Conservation (phyloP, 2,888 invertebrate genomes). For the Dioctria rufipes region DNA sequence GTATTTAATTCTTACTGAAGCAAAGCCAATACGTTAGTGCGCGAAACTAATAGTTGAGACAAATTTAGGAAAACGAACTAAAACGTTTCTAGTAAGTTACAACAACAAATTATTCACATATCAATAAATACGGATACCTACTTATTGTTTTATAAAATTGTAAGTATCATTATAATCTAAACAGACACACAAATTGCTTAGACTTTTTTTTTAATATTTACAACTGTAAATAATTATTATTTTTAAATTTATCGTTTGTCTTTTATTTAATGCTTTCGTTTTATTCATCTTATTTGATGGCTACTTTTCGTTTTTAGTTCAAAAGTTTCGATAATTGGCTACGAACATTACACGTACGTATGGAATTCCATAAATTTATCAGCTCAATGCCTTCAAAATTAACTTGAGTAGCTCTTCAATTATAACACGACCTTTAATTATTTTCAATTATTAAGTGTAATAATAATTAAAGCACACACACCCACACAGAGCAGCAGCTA, state of each 20-base stretch:
- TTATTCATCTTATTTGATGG: neutral
- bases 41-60: neutral
- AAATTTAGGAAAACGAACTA: constrained; percentile 8
- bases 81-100: constrained; percentile 35
- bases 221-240: constrained; percentile 47
- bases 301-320: neutral
- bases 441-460: no score
- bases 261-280: constrained; percentile 24
- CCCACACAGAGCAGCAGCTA: no score
- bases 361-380: no score
- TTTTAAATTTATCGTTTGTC: constrained; percentile 24
- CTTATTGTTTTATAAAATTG: constrained; percentile 40
- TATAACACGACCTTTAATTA: no score
- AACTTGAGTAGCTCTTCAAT: no score
- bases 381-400: no score
- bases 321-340: no score
- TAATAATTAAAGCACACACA: no score
- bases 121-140: constrained; percentile 4
- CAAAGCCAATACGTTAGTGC: constrained; percentile 20
- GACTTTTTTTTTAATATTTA: constrained; percentile 33
- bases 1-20: constrained; percentile 8
- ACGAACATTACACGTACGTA: no score
- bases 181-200: constrained; percentile 46
- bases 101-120: constrained; percentile 41
- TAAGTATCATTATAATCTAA: constrained; percentile 17